These are phyloP conservation scores for Eudasyphora cyanicolor DNA, from an alignment of 2,888 invertebrate species.

Conservation along the genomic window DNA sequence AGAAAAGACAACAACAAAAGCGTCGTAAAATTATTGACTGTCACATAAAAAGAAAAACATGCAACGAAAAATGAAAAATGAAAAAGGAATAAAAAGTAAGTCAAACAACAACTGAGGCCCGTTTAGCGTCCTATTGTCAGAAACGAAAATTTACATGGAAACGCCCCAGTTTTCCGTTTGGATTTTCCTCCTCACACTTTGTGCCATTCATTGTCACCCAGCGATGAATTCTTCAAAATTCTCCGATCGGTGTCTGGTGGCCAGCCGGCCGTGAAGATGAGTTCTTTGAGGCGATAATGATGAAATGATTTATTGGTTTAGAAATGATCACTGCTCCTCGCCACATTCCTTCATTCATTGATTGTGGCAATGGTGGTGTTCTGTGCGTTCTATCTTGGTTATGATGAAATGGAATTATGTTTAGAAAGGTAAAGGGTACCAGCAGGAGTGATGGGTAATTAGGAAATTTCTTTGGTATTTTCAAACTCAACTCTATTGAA, in stretches of 20 bases:
- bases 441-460: neutral
- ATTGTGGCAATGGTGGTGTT: neutral
- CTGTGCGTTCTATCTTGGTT: too few species aligned
- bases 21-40: conserved; percentile 52
- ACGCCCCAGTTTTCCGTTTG: conserved; percentile 55
- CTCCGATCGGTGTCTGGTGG: conserved; percentile 14
- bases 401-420: too few species aligned
- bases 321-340: neutral
- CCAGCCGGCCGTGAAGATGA: neutral
- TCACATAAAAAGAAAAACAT: conserved; percentile 23
- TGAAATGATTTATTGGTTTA: conserved; percentile 51
- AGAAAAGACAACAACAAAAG: conserved; percentile 16
- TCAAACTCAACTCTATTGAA: neutral
- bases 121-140: conserved; percentile 57
- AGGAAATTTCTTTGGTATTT: neutral
- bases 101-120: conserved; percentile 17
- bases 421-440: neutral
- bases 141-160: conserved; percentile 55
- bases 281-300: conserved; percentile 30
- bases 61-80: neutral
- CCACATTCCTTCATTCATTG: conserved; percentile 11
- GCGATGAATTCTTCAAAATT: neutral
- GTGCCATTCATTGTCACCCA: neutral
- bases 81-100: neutral
- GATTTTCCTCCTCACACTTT: neutral